Percentiles rank a stretch among this genome's conserved stretches.
Evolutionary conservation across 2,113 vertebrate species (phyloP).

Genomic region (Hypomesus transpacificus): DNA sequence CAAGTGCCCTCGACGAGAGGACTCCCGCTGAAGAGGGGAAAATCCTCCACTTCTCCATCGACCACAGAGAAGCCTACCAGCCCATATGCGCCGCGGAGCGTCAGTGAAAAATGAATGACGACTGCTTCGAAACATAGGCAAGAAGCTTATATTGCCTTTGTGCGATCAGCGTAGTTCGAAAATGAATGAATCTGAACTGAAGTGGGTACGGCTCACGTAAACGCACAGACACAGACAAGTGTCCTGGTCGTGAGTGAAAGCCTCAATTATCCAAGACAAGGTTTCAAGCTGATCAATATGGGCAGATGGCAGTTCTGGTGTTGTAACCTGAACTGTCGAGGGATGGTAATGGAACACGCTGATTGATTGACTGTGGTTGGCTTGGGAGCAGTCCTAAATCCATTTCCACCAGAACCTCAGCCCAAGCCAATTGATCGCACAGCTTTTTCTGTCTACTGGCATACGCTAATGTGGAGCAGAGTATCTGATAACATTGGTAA

Average conservation of each 20-base stretch:
- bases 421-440: conserved; percentile 14
- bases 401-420: conserved; percentile 40
- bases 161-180: too few species aligned
- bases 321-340: conserved; percentile 64
- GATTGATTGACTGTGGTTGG: conserved; percentile 61
- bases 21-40: too few species aligned
- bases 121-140: too few species aligned
- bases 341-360: conserved; percentile 54
- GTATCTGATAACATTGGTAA: background rate
- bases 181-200: too few species aligned
- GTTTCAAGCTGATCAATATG: conserved; percentile 57
- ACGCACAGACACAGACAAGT: background rate
- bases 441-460: conserved; percentile 10
- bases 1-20: too few species aligned
- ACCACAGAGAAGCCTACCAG: too few species aligned
- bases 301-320: conserved; percentile 56
- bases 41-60: too few species aligned
- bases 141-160: too few species aligned
- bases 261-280: background rate
- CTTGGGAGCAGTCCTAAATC: conserved; percentile 57
- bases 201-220: too few species aligned
- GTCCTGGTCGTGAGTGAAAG: conserved; percentile 30
- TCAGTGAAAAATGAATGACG: too few species aligned
- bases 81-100: too few species aligned
- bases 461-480: background rate